Percentiles rank a stretch among this genome's conserved stretches.
Conservation (phyloP, 2,797 vertebrate species). For the Muscicapa comitata region DNA sequence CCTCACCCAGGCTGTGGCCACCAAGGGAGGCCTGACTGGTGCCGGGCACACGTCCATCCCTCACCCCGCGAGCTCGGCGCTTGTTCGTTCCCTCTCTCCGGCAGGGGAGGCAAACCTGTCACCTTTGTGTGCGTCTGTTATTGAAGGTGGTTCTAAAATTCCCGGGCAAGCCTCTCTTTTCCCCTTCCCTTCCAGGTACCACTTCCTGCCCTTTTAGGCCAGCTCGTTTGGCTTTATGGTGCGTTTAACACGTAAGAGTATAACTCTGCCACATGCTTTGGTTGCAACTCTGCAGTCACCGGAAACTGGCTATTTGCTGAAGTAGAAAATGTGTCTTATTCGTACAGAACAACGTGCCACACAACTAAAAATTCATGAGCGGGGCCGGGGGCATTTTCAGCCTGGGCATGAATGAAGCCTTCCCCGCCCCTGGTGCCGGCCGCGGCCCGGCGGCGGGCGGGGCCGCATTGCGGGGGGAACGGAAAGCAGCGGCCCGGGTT, state of each 20-base stretch:
- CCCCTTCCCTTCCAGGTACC: neutral
- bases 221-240: accelerated
- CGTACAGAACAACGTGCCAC: neutral
- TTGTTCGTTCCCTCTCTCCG: neutral
- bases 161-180: too few relatives aligned
- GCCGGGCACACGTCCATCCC: accelerated
- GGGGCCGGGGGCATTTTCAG: accelerated
- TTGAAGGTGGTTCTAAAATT: neutral
- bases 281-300: accelerated
- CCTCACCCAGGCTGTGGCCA: neutral
- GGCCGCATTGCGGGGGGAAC: constrained; percentile 1
- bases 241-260: accelerated
- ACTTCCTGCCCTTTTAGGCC: neutral
- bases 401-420: accelerated
- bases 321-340: neutral
- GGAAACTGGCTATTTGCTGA: neutral
- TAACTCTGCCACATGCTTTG: accelerated
- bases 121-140: accelerated
- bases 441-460: neutral
- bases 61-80: accelerated
- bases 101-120: neutral
- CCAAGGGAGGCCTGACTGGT: accelerated
- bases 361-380: too few relatives aligned
- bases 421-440: neutral
- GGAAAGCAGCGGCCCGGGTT: constrained; percentile 21